Conservation (phyloP, 2,888 invertebrate species). For the Rotaria magnacalcarata region DNA sequence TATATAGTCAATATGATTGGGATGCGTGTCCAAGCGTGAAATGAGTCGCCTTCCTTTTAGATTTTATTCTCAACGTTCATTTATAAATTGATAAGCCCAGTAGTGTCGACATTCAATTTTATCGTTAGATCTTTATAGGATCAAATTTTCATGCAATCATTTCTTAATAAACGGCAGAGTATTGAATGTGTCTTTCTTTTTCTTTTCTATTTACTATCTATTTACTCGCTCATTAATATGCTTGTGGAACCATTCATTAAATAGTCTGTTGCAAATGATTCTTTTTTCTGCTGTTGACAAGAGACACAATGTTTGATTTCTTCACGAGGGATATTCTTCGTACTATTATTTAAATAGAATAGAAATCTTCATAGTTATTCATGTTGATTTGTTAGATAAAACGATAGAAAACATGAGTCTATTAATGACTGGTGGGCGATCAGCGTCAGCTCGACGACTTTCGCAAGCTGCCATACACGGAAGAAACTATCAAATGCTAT, state of each 20-base stretch:
- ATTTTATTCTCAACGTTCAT: neutral
- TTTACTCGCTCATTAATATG: too few relatives aligned
- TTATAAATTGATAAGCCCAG: neutral
- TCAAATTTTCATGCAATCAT: neutral
- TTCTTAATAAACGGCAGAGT: neutral
- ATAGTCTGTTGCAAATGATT: neutral
- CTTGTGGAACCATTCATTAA: neutral
- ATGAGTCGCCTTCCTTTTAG: neutral
- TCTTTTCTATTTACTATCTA: neutral
- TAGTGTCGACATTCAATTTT: neutral
- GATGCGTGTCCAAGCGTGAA: neutral
- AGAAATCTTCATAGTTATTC: neutral
- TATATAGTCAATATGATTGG: neutral
- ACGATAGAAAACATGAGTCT: neutral
- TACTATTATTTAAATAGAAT: neutral
- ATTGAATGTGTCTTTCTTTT: neutral
- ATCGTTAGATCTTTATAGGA: neutral
- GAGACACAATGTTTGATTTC: neutral
- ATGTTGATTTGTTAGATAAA: neutral
- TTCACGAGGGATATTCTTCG: neutral
- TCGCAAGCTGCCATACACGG: neutral
- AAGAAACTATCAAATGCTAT: neutral
- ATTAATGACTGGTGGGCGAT: neutral
- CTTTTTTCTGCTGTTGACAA: neutral
- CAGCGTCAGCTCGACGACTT: neutral